phyloP scores from a whole-genome alignment of 2,888 invertebrate species.

The Andrena bucephala region DNA sequence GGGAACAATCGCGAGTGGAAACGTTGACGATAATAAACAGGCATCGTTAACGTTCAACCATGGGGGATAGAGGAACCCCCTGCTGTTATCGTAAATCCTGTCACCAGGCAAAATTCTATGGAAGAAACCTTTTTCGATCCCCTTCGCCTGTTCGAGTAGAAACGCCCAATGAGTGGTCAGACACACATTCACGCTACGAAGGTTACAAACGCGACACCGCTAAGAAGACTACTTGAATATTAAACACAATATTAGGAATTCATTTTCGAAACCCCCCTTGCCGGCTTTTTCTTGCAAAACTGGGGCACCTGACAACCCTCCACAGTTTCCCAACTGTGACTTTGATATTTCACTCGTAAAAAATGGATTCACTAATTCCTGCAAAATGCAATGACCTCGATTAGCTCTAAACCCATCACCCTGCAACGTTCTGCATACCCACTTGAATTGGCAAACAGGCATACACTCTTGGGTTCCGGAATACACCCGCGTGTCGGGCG shows the following conservation, averaged over 20 bases:
- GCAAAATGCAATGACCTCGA: too few species aligned
- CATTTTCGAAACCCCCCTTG: neutral
- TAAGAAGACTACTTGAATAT: neutral
- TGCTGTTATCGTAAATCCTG: neutral
- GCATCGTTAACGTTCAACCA: constrained; percentile 17
- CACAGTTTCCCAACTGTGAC: too few species aligned
- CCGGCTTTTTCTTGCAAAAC: too few species aligned
- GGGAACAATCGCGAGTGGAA: constrained; percentile 16
- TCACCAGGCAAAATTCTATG: constrained; percentile 13
- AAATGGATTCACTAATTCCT: too few species aligned
- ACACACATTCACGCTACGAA: neutral
- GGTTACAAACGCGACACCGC: neutral
- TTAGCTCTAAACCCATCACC: too few species aligned
- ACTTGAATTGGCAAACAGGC: neutral
- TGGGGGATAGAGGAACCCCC: neutral
- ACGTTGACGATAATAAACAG: constrained; percentile 24
- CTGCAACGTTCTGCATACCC: too few species aligned
- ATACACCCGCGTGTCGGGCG: neutral
- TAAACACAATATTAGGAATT: neutral
- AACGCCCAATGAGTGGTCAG: neutral
- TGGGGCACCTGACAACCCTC: too few species aligned
- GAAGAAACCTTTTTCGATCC: neutral
- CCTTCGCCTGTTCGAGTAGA: neutral
- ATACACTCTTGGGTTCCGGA: neutral
- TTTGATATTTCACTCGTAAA: too few species aligned